Conservation (phyloP, 2,113 vertebrate genomes). For the Typhlomys cinereus region DNA sequence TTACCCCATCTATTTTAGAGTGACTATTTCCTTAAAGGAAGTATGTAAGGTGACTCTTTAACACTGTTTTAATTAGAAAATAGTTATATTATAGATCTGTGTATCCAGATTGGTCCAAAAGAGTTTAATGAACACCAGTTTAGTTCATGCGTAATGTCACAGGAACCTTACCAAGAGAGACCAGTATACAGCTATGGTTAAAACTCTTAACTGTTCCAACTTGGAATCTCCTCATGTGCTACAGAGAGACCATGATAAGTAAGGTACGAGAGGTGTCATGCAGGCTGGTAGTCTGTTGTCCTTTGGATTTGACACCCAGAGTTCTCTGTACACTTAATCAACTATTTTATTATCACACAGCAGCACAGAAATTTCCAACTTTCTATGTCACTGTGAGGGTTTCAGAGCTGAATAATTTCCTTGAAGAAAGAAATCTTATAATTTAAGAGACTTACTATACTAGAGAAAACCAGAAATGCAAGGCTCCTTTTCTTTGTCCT, state of each 20-base stretch:
- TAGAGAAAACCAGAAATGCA: conserved; percentile 40
- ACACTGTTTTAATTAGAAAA: conserved; percentile 2
- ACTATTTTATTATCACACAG: background rate
- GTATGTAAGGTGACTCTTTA: background rate
- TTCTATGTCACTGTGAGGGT: conserved; percentile 35
- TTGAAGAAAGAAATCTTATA: too few relatives aligned
- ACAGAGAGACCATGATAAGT: background rate
- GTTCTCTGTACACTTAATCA: conserved; percentile 8
- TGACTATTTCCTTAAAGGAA: background rate
- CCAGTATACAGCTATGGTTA: background rate
- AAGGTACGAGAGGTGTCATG: background rate
- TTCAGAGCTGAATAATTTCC: too few relatives aligned
- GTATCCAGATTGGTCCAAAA: background rate
- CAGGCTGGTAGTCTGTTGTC: background rate
- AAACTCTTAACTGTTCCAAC: background rate
- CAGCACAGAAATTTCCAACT: background rate
- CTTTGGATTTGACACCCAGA: conserved; percentile 10
- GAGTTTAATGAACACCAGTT: background rate
- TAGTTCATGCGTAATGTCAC: background rate
- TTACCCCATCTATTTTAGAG: conserved; percentile 14
- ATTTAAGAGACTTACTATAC: background rate
- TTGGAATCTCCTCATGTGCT: background rate
- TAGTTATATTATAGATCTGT: background rate
- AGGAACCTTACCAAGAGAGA: background rate
- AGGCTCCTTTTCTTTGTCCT: conserved; percentile 20